Base-by-base conservation (phyloP, 2,797 vertebrate genomes). In the Pogoniulus pusillus region DNA sequence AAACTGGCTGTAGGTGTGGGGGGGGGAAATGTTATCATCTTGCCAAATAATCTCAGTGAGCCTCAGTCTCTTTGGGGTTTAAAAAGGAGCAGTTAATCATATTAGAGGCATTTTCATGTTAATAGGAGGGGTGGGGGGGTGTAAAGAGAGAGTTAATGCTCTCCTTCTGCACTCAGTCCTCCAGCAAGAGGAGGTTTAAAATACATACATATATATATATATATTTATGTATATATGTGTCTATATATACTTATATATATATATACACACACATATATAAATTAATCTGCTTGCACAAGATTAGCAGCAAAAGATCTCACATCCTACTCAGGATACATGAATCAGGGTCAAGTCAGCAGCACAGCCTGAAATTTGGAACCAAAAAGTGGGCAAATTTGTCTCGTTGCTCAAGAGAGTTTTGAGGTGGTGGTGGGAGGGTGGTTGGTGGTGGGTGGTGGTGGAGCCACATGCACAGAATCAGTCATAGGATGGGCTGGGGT, bases 21-120 rank as follows among this genome's bases (percentile, higher is more conserved):
- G 9, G 10, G 91, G 81, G 90, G 78, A 90, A 96, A 89, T 0
- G 23, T 91, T 89, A 93, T 93, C 89, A 62, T 83, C 90, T 84
- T 85, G 91, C 70, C 87, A 73, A 95, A 92, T 93, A 93, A 93
- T 93, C 94, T 92, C 76, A 93, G 54, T 29, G n/a, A 85, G 92
- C 51, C 69, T 83, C 82, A 39, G 55, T 87, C 78, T 91, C 93
- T 91, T 83, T 89, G 71, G 82, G 57, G 59, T 87, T 81, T 23
- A 23, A 81, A 90, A 79, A 93, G 76, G 69, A 95, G 87, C 66
- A 27, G 90, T 88, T 86, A 88, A 89, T 91, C 74, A 60, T 78
- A 85, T 94, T 88, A 87, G 75, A 60, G 80, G 84, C 51, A 95
- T 97, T 96, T 97, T 95, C 91, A 90, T 91, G 84, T 94, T 94